Evolutionary conservation across 2,888 invertebrate genomes (phyloP), one percentile per base, ranked within the genome.

Genomic region (Drepanosiphum platanoidis): DNA sequence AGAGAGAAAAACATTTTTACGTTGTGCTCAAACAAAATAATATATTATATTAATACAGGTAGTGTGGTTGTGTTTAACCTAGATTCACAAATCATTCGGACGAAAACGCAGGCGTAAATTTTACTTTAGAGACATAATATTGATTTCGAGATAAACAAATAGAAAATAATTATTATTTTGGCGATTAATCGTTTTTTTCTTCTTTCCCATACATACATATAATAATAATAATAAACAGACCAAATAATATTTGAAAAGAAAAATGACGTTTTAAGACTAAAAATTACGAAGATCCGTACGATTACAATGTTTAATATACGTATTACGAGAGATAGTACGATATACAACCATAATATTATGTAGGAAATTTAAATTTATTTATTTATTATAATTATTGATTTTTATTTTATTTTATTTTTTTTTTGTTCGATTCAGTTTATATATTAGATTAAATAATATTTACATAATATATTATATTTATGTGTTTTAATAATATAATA

Each of bases 221-320:
- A n/a, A n/a, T n/a, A n/a, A n/a, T 36, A 11, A 58, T 15, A 52
- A 36, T 77, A 61, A 77, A 77, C 18, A 36, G 77, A 15, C 77
- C 34, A 77, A 61, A 61, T 36, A 58, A 36, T n/a, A n/a, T n/a
- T n/a, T n/a, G n/a, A 77, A 77, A 58, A 58, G 36, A n/a, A n/a
- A n/a, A n/a, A n/a, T n/a, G n/a, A n/a, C n/a, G 18, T 11, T 64
- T 61, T 77, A 77, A 77, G 77, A 77, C 77, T 77, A 61, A 77
- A 61, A 77, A 75, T 75, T 32, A 22, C 34, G n/a, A 68, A n/a
- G n/a, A 58, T 52, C 13, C 11, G n/a, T 52, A 52, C 13, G 34
- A 75, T 75, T 36, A 22, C 18, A 36, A 27, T 70, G 22, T 64
- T 70, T 39, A 68, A 36, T 30, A 68, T n/a, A 36, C n/a, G n/a